Conservation (phyloP, 2,888 invertebrate genomes). For the Empis stercorea region DNA sequence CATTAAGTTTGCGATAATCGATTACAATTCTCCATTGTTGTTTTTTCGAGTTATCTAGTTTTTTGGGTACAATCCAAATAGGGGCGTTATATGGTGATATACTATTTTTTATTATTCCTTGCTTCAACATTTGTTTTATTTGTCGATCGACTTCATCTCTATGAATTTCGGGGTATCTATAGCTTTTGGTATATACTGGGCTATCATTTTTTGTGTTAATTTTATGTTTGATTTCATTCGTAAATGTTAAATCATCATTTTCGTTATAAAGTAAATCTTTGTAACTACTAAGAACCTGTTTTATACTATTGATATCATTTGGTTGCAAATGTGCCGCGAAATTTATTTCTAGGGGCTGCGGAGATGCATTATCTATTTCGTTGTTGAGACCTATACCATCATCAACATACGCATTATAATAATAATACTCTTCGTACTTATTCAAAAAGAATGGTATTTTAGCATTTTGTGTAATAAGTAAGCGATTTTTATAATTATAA, state of each 20-base stretch:
- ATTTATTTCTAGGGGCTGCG: too few relatives aligned
- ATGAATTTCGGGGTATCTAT: conserved; percentile 12
- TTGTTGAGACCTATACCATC: too few relatives aligned
- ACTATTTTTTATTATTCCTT: conserved; percentile 14
- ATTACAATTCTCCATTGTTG: not conserved
- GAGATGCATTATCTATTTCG: too few relatives aligned
- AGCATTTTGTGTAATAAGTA: too few relatives aligned
- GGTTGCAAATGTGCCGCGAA: too few relatives aligned
- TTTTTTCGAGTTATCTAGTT: not conserved
- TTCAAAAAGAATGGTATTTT: not conserved
- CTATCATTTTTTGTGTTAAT: conserved; percentile 5
- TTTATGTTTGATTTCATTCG: conserved; percentile 1
- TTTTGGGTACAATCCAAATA: not conserved
- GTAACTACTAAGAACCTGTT: not conserved
- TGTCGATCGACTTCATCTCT: conserved; percentile 9
- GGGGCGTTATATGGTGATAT: not conserved
- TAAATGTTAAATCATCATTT: not conserved
- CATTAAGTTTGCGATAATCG: not conserved
- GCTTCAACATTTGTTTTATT: conserved; percentile 10
- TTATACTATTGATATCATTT: not conserved
- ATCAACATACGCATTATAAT: not conserved
- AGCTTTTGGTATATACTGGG: conserved; percentile 8
- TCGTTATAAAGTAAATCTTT: not conserved
- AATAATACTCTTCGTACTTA: not conserved
- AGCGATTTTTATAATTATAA: not conserved